phyloP scores from a whole-genome alignment of 1,140 invertebrate species.

The Danaus melanippus region DNA sequence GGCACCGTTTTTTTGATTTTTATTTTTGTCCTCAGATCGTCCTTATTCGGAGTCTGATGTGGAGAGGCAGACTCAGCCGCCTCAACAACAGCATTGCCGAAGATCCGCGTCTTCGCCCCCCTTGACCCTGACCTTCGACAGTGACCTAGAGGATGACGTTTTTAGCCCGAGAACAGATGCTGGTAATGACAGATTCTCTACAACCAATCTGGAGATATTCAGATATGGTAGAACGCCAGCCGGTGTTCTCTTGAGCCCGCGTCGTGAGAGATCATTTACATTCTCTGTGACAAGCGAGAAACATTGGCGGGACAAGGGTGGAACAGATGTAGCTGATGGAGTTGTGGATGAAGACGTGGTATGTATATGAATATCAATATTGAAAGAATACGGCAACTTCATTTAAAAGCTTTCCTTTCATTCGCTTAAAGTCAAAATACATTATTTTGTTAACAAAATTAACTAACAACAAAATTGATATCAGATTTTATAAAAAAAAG shows the following conservation, averaged over 20 bases:
- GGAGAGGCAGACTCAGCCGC: constrained; percentile 29
- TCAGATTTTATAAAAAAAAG: too few relatives aligned
- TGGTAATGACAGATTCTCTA: constrained; percentile 52
- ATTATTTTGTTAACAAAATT: too few relatives aligned
- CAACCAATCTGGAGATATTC: constrained; percentile 56
- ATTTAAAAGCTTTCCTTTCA: too few relatives aligned
- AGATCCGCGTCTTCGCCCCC: constrained; percentile 54
- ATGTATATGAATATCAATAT: constrained; percentile 12
- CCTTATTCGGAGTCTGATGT: constrained; percentile 59
- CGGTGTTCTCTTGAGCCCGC: constrained; percentile 51
- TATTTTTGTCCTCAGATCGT: constrained; percentile 39
- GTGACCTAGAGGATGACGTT: constrained; percentile 57
- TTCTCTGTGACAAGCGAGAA: constrained; percentile 58
- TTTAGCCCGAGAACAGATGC: constrained; percentile 48
- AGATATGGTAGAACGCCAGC: constrained; percentile 54
- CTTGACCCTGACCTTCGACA: constrained; percentile 45
- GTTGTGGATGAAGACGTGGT: constrained; percentile 49
- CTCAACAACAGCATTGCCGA: constrained; percentile 32
- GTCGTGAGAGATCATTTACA: constrained; percentile 51
- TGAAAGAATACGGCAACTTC: too few relatives aligned
- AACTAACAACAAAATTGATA: too few relatives aligned
- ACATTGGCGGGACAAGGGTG: constrained; percentile 62
- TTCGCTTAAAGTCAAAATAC: too few relatives aligned
- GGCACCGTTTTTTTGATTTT: neutral
- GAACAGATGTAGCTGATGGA: constrained; percentile 57